Evolutionary conservation across 2,113 vertebrate genomes (phyloP), one percentile per base, ranked within the genome.

Genomic region (Plecotus auritus): DNA sequence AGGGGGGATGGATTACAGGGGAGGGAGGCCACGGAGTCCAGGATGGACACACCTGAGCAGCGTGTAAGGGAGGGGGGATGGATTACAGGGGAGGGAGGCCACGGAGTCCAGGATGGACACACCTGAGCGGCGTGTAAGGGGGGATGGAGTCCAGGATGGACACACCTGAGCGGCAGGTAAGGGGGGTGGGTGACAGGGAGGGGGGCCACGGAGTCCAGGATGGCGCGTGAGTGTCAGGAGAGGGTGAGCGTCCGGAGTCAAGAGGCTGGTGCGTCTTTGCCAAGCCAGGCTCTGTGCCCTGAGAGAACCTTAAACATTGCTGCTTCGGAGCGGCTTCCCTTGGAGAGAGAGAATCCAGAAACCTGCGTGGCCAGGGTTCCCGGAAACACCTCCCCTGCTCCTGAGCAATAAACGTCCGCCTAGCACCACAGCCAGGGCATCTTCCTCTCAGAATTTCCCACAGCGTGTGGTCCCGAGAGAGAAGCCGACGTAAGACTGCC

Each of bases 371-470:
- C n/a, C 20, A 66, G 9, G 16, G 45, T 35, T 86, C 80, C 47
- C 13, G n/a, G 80, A 28, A 32, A 86, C 4, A 35, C 17, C 17
- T 40, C 22, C 61, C 30, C 10, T 35, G 86, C 16, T 16, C 64
- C 13, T 73, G 74, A 87, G 9, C 26, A 49, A 45, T 49, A 40
- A 51, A 87, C 47, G 2, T 82, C 47, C 78, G 42, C 2, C 30
- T 35, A 59, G 67, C 11, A 91, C 88, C 42, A 61, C 11, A 82
- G 66, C 37, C 23, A 88, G 45, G 76, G 4, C 9, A 69, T 66
- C 56, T 92, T 84, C 88, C 40, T 82, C 26, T 59, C 96, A 37
- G 23, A 69, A 69, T 97, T 89, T n/a, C n/a, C 59, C 17, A 80
- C 73, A 80, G 28, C 82, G 23, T 28, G 2, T n/a, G 13, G 59